Evolutionary conservation across 1,140 invertebrate species (phyloP).

Genomic region (Brachionus manjavacas): DNA sequence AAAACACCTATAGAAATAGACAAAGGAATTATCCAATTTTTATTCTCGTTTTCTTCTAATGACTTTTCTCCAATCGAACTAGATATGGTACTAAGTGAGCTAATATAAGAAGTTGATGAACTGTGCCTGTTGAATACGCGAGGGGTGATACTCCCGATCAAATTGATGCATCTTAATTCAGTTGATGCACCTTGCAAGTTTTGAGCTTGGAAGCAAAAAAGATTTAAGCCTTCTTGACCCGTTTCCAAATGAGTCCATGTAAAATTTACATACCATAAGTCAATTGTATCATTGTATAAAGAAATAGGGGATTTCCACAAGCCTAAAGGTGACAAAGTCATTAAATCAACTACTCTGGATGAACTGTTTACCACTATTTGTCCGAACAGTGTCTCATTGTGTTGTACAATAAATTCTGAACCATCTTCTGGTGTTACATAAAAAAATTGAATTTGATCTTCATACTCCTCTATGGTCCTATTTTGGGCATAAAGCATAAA

Average conservation of each 20-base stretch:
- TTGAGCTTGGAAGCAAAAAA: background rate
- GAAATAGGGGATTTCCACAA: background rate
- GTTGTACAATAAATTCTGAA: background rate
- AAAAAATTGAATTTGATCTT: background rate
- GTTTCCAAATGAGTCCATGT: background rate
- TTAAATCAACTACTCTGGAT: background rate
- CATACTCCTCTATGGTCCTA: background rate
- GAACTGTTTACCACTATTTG: background rate
- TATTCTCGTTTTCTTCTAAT: background rate
- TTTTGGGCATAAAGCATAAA: background rate
- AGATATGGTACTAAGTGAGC: background rate
- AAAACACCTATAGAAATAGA: background rate
- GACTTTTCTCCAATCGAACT: background rate
- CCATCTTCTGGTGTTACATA: background rate
- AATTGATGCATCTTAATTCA: background rate
- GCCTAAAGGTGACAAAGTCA: background rate
- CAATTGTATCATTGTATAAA: background rate
- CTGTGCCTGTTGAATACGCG: background rate
- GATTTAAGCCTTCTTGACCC: background rate
- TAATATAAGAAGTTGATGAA: background rate
- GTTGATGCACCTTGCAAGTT: background rate
- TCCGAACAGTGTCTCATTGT: background rate
- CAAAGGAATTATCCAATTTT: background rate
- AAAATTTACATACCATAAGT: background rate
- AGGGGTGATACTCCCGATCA: background rate